Evolutionary conservation across 1,140 invertebrate genomes (phyloP).

Genomic region (Agrilus planipennis): DNA sequence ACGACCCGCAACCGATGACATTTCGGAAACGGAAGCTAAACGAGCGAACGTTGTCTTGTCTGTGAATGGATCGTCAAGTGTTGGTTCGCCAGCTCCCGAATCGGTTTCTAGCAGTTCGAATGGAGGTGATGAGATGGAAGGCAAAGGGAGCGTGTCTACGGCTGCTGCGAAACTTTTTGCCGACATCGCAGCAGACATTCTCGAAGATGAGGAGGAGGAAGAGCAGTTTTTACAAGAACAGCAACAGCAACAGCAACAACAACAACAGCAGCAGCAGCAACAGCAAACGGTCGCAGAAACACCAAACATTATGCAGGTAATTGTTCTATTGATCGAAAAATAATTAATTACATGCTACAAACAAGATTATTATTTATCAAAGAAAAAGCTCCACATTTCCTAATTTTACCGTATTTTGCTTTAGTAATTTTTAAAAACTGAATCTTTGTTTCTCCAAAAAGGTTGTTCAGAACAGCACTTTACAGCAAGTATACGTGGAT

Average conservation of each 20-base stretch:
- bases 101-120: constrained; percentile 35
- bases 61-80: constrained; percentile 38
- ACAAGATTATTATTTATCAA: too few relatives aligned
- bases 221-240: constrained; percentile 34
- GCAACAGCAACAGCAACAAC: constrained; percentile 17
- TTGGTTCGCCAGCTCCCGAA: constrained; percentile 35
- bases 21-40: constrained; percentile 35
- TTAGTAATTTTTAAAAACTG: too few relatives aligned
- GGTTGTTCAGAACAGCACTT: constrained; percentile 6
- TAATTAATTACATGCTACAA: too few relatives aligned
- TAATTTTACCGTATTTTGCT: too few relatives aligned
- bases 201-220: constrained; percentile 56
- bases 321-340: too few relatives aligned
- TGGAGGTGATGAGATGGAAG: constrained; percentile 36
- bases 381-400: too few relatives aligned
- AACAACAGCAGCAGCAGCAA: constrained; percentile 23
- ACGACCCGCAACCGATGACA: constrained; percentile 31
- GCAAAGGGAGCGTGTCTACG: constrained; percentile 45
- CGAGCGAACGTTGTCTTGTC: constrained; percentile 34
- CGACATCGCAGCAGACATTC: constrained; percentile 53
- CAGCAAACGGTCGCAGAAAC: constrained; percentile 11
- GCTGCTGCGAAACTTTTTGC: constrained; percentile 61
- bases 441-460: too few relatives aligned
- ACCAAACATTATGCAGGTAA: too few relatives aligned
- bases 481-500: constrained; percentile 16